Evolutionary conservation across 1,140 invertebrate genomes (phyloP).

Genomic region (Drosophila serrata): DNA sequence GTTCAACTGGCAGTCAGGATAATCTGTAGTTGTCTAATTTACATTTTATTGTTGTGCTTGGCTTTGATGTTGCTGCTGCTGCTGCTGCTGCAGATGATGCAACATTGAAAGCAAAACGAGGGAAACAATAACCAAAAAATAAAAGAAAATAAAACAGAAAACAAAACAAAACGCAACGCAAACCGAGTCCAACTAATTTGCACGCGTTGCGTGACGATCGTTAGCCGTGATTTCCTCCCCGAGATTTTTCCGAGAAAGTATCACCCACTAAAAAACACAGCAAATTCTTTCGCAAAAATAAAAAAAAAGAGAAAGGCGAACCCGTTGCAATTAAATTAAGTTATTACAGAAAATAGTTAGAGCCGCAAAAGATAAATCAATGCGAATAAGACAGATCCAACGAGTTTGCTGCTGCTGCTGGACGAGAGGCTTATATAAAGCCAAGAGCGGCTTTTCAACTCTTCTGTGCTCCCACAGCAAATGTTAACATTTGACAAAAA

Average conservation of each 20-base stretch:
- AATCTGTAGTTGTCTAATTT: conserved; percentile 61
- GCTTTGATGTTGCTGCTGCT: conserved; percentile 29
- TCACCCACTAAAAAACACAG: background rate
- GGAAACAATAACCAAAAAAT: conserved; percentile 42
- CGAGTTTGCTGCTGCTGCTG: conserved; percentile 26
- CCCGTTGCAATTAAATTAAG: conserved; percentile 66
- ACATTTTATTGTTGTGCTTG: conserved; percentile 63
- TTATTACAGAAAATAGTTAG: conserved; percentile 66
- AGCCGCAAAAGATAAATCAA: conserved; percentile 70
- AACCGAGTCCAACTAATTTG: conserved; percentile 50
- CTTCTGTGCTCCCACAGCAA: conserved; percentile 31
- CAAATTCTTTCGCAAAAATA: conserved; percentile 20
- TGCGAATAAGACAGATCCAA: conserved; percentile 33
- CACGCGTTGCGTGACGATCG: conserved; percentile 61
- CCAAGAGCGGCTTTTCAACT: conserved; percentile 6
- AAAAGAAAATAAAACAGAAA: conserved; percentile 7
- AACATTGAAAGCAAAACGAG: conserved; percentile 31
- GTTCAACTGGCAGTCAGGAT: conserved; percentile 52
- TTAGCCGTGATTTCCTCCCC: conserved; percentile 25
- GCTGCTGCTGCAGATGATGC: conserved; percentile 44
- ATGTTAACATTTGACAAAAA: conserved; percentile 65
- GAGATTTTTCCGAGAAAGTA: conserved; percentile 14
- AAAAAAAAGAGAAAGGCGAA: conserved; percentile 62
- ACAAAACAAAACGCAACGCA: conserved; percentile 26
- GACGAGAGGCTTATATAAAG: conserved; percentile 63